Base-by-base conservation (phyloP, 1,140 invertebrate genomes). In the Platorchestia sp. region DNA sequence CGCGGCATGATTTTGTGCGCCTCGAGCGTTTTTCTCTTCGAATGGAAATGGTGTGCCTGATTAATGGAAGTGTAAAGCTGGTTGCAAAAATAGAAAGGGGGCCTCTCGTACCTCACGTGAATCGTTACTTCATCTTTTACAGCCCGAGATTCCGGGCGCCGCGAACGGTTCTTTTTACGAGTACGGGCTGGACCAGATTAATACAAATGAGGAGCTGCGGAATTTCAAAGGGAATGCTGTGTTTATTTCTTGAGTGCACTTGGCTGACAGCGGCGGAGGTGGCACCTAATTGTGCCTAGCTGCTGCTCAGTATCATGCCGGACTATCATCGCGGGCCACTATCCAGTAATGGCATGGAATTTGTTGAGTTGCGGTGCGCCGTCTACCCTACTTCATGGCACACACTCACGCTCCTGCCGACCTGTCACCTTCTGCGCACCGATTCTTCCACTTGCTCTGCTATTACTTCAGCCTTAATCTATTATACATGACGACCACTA, bases 281-380 rank as follows among this genome's bases (percentile, higher is more conserved):
- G 59, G 59, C 59, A 27, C 59, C 59, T 75, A 75, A 75, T 75
- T 75, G 59, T 75, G 59, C 59, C 59, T 10, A 75, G 59, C 59
- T 75, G 59, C 59, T 75, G 41, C 87, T 89, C 87, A 89, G 43
- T 89, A 89, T 89, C 41, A 89, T 42, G 87, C 41, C 41, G 87
- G 87, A 36, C 59, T 75, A 75, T 75, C 14, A 75, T 75, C 59
- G 59, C 87, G n/a, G 87, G 41, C 43, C 87, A 44, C 87, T 89
- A 89, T 89, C 87, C n/a, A 41, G 87, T 89, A 89, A 89, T 89
- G 16, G 87, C 87, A 42, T 89, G 87, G 87, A 89, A 89, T 89
- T 89, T 89, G 87, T 89, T 89, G 87, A 89, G 87, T 89, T 89
- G 87, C 87, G 87, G 87, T 89, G 87, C 41, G 43, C 87, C 27